Evolutionary conservation across 2,797 vertebrate genomes (phyloP).

Genomic region (Pelobates cultripes): DNA sequence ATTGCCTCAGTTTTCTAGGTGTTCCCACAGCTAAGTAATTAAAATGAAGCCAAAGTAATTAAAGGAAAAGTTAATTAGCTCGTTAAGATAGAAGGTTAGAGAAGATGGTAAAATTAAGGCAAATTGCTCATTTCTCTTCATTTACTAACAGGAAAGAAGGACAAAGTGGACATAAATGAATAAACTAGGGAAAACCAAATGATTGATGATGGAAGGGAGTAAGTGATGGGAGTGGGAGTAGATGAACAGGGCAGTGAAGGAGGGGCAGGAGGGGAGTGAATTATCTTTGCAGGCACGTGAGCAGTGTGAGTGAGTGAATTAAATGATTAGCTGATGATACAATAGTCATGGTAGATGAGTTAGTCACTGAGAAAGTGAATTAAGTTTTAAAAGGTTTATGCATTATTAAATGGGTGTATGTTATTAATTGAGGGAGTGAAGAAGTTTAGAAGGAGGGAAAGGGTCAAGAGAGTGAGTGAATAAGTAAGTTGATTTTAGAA

Average conservation of each 20-base stretch:
- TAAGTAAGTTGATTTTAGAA: no score
- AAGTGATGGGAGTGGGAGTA: not conserved
- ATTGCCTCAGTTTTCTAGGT: slow-evolving; percentile 12
- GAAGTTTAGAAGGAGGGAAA: no score
- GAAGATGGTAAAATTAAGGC: slow-evolving; percentile 14
- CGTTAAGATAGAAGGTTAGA: slow-evolving; percentile 30
- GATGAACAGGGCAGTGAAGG: not conserved
- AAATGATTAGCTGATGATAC: not conserved
- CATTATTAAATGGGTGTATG: no score
- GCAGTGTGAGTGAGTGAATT: not conserved
- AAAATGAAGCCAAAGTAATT: slow-evolving; percentile 41
- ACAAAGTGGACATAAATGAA: not conserved
- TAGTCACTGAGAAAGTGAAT: no score
- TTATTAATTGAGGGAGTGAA: no score
- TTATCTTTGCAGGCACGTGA: no score
- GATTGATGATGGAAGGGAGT: not conserved
- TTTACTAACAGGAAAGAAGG: not conserved
- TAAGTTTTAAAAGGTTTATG: no score
- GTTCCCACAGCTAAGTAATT: slow-evolving; percentile 33
- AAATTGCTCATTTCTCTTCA: slow-evolving; percentile 10
- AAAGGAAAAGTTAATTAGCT: slow-evolving; percentile 40
- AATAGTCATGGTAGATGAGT: not conserved
- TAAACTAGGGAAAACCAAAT: not conserved
- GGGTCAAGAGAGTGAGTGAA: no score
- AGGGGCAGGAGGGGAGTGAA: not conserved